Base-by-base conservation (phyloP, 2,888 invertebrate species). In the Epiblema foenella region DNA sequence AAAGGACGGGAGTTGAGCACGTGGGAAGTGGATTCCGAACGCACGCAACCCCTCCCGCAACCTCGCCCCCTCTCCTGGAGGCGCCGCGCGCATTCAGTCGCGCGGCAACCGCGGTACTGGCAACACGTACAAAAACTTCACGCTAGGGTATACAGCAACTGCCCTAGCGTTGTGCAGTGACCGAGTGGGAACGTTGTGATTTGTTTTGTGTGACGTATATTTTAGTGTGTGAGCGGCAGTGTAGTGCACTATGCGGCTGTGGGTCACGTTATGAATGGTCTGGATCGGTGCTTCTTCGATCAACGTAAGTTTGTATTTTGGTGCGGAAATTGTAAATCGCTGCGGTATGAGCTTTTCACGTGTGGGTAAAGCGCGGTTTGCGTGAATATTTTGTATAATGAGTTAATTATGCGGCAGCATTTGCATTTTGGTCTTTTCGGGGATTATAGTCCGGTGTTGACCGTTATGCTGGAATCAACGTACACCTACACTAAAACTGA, bases 261-360 rank as follows among this genome's bases (percentile, higher is more conserved):
- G 85, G 80, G 82, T 83, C 85, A 86, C 89, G 93, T 93, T 89
- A 93, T 93, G 93, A 93, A 93, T 93, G 93, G 93, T 90, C 89
- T 93, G 90, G 93, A 93, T 89, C 91, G 93, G 87, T 93, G 93
- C 87, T 93, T 93, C 90, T 93, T 93, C 90, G 93, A 93, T 91
- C 93, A 93, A 92, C 93, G 93, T 93, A 89, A 93, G 93, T 86
- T 83, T 83, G 83, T 84, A 85, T 87, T 88, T 87, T 85, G 81
- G 77, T 81, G 85, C 84, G 85, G 85, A 86, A 84, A 85, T 85
- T 82, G 81, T 81, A 76, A 83, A 85, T 84, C 87, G 84, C 84
- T 87, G 89, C 84, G 88, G 89, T 88, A 79, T 79, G 81, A 83
- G 85, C 83, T 86, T 84, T 82, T 81, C 81, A 82, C 81, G 83